phyloP scores from a whole-genome alignment of 1,140 invertebrate species.

The Delia radicum region DNA sequence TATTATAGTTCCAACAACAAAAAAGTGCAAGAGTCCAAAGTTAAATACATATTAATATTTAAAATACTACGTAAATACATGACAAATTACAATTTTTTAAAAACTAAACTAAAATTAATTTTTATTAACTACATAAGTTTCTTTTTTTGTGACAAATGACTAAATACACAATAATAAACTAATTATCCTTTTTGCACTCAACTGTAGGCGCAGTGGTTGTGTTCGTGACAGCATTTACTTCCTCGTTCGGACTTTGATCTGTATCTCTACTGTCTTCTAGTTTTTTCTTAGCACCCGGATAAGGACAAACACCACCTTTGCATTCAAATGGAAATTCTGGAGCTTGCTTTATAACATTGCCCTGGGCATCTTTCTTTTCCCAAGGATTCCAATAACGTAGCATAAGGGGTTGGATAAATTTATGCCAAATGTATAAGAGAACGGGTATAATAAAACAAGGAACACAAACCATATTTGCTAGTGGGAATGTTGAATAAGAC shows the following conservation, averaged over 20 bases:
- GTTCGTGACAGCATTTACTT: not conserved
- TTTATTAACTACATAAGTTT: too few species aligned
- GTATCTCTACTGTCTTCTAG: not conserved
- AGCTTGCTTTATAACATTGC: slow-evolving; percentile 56
- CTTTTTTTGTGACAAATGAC: too few species aligned
- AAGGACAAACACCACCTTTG: slow-evolving; percentile 57
- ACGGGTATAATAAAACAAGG: slow-evolving; percentile 76
- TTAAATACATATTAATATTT: too few species aligned
- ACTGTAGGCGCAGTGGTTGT: not conserved
- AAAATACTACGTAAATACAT: too few species aligned
- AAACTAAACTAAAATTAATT: too few species aligned
- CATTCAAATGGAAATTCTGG: slow-evolving; percentile 63
- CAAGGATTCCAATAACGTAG: slow-evolving; percentile 77
- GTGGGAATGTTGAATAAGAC: not conserved
- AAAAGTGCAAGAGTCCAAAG: too few species aligned
- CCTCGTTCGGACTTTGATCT: not conserved
- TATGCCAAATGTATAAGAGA: slow-evolving; percentile 74
- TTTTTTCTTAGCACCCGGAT: slow-evolving; percentile 36
- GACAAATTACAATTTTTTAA: too few species aligned
- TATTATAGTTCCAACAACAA: too few species aligned
- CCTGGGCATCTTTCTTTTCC: slow-evolving; percentile 63
- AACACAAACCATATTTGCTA: slow-evolving; percentile 68
- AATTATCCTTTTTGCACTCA: slow-evolving; percentile 11
- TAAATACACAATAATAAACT: too few species aligned
- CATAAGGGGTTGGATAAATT: slow-evolving; percentile 72